These are phyloP conservation scores for Dicentrarchus labrax DNA, from an alignment of 2,113 vertebrate species.

Conservation along the genomic window DNA sequence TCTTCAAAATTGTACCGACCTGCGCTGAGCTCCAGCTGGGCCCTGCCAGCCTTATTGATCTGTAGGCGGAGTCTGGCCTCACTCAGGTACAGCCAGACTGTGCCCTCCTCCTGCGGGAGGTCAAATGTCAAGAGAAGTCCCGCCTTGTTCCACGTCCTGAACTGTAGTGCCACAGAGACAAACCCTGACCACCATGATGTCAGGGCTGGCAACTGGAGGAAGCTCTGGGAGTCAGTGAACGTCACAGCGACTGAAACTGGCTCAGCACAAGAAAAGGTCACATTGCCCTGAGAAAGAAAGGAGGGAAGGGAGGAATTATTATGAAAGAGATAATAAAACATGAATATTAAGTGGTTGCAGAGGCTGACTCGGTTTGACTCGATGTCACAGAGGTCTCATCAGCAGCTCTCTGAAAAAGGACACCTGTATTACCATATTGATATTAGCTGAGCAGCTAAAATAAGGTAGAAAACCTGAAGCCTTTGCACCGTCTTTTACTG, in stretches of 20 bases:
- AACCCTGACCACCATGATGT: conserved; percentile 47
- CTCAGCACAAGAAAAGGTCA: conserved; percentile 92
- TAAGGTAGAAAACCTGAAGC: conserved; percentile 14
- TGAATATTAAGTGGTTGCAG: conserved; percentile 73
- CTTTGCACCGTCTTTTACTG: neutral
- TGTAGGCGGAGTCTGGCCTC: conserved; percentile 88
- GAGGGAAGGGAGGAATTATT: conserved; percentile 7
- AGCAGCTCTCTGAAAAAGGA: conserved; percentile 61
- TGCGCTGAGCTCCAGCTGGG: conserved; percentile 86
- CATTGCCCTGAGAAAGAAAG: conserved; percentile 87
- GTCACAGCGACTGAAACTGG: conserved; percentile 89
- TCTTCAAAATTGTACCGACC: conserved; percentile 78
- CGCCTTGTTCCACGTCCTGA: conserved; percentile 93
- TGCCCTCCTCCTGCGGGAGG: conserved; percentile 79
- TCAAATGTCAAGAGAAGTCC: conserved; percentile 90
- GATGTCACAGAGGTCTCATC: conserved; percentile 67
- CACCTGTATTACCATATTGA: conserved; percentile 74
- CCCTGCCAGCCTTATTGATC: conserved; percentile 85
- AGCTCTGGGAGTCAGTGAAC: conserved; percentile 89
- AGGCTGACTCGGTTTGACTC: conserved; percentile 61
- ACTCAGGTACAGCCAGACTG: conserved; percentile 87
- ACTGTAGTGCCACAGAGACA: conserved; percentile 87
- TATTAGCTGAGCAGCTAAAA: conserved; percentile 52
- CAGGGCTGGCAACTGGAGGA: conserved; percentile 85
- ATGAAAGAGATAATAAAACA: conserved; percentile 57